Evolutionary conservation across 2,113 vertebrate species (phyloP).

Genomic region (Mugil cephalus): DNA sequence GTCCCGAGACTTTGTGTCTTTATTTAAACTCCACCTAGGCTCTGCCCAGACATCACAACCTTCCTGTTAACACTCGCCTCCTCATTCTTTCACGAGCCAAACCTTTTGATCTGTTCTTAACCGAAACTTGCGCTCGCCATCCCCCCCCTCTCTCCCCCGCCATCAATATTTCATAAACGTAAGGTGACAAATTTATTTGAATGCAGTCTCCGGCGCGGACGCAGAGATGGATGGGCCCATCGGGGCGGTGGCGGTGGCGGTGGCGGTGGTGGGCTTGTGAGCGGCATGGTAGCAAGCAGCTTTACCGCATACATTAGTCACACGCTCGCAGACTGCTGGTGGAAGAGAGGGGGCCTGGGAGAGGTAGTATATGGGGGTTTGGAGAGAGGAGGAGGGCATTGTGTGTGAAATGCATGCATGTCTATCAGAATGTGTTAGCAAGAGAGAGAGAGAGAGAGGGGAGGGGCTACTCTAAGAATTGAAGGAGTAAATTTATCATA

Average conservation of each 20-base stretch:
- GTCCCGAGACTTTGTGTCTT: conserved; percentile 24
- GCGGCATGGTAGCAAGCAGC: conserved; percentile 92
- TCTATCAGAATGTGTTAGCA: conserved; percentile 72
- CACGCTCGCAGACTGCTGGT: conserved; percentile 60
- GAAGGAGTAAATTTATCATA: conserved; percentile 95
- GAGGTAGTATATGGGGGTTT: conserved; percentile 85
- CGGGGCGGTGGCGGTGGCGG: conserved; percentile 85
- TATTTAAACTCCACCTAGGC: conserved; percentile 48
- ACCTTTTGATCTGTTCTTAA: conserved; percentile 66
- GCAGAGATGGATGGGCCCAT: conserved; percentile 93
- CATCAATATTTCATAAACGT: conserved; percentile 92
- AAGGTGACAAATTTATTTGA: conserved; percentile 86
- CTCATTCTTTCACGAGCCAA: conserved; percentile 30
- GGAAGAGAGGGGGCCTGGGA: conserved; percentile 79
- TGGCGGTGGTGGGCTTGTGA: conserved; percentile 88
- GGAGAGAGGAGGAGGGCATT: conserved; percentile 47
- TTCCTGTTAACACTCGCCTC: conserved; percentile 37
- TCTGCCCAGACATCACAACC: conserved; percentile 47
- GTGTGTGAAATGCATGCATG: conserved; percentile 75
- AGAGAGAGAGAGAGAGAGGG: conserved; percentile 50
- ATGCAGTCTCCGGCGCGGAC: conserved; percentile 86
- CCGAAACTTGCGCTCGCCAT: conserved; percentile 64
- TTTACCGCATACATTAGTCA: conserved; percentile 99
- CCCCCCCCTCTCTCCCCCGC: conserved; percentile 44
- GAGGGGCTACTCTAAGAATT: conserved; percentile 67